phyloP scores from a whole-genome alignment of 1,140 invertebrate species.

The Palaemon carinicauda region DNA sequence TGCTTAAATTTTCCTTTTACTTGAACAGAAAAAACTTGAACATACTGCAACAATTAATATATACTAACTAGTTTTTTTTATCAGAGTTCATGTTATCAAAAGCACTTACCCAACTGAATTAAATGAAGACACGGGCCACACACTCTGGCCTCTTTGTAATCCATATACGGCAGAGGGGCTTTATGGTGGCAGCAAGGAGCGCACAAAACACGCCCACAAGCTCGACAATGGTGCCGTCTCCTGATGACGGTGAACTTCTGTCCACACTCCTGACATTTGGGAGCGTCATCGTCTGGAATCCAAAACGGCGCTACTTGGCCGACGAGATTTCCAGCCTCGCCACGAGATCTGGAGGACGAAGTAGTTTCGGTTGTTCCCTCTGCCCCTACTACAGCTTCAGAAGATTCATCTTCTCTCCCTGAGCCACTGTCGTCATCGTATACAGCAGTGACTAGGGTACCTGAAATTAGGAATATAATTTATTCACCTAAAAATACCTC shows the following conservation, averaged over 20 bases:
- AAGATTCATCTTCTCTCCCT: slow-evolving; percentile 18
- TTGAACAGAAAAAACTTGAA: no score
- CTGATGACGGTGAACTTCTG: slow-evolving; percentile 82
- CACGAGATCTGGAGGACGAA: not conserved
- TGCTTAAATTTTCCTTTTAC: no score
- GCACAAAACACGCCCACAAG: slow-evolving; percentile 86
- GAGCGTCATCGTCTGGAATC: slow-evolving; percentile 85
- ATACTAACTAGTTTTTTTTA: no score
- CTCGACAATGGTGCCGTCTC: slow-evolving; percentile 85
- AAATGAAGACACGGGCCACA: slow-evolving; percentile 67
- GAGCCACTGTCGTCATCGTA: slow-evolving; percentile 54
- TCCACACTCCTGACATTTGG: slow-evolving; percentile 82
- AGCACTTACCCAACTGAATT: slow-evolving; percentile 48
- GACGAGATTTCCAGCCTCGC: slow-evolving; percentile 61
- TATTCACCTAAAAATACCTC: not conserved
- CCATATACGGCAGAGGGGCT: slow-evolving; percentile 78
- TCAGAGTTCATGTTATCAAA: no score
- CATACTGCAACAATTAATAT: no score
- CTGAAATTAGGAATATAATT: not conserved
- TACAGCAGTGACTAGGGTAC: slow-evolving; percentile 55
- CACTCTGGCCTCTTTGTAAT: slow-evolving; percentile 72
- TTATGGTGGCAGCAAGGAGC: slow-evolving; percentile 81
- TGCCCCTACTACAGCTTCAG: not conserved
- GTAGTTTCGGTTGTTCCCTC: not conserved
- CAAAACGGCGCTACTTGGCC: slow-evolving; percentile 82